phyloP scores from a whole-genome alignment of 2,113 vertebrate species.

The Raphicerus campestris region DNA sequence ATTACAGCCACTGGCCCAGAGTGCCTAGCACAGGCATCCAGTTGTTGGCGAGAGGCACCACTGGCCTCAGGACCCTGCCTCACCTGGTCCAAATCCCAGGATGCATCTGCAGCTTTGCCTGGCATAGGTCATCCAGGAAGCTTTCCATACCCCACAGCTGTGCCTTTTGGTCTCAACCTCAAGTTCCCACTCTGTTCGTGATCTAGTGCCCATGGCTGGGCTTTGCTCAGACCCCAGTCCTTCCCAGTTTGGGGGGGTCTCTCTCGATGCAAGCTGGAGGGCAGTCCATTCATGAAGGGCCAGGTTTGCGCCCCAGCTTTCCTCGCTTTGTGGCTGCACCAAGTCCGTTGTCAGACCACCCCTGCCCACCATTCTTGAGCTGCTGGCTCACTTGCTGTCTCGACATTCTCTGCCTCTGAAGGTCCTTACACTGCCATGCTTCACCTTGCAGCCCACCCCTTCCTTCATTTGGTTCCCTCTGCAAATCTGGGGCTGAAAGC shows the following conservation, averaged over 20 bases:
- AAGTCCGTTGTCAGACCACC: background rate
- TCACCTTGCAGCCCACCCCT: background rate
- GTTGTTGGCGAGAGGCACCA: background rate
- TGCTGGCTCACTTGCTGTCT: slow-evolving; percentile 21
- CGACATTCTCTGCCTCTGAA: background rate
- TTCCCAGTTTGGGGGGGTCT: background rate
- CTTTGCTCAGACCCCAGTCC: background rate
- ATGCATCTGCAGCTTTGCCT: background rate
- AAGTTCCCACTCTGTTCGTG: background rate
- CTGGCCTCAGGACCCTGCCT: background rate
- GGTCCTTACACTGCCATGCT: background rate
- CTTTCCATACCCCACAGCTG: background rate
- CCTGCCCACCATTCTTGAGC: background rate
- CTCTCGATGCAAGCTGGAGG: background rate
- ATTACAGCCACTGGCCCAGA: background rate
- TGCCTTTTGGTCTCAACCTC: background rate
- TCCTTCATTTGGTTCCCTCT: slow-evolving; percentile 28
- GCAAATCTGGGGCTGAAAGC: slow-evolving; percentile 23
- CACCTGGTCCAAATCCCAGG: background rate
- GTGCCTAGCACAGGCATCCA: background rate
- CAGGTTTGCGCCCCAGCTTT: background rate
- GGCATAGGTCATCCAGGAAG: background rate
- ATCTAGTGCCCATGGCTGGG: background rate
- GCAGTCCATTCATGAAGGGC: background rate
- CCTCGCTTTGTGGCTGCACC: background rate